A percentile compares a stretch with the other conserved stretches of the same genome.
phyloP scores from a whole-genome alignment of 2,113 vertebrate genomes.

The Dasyprocta punctata region DNA sequence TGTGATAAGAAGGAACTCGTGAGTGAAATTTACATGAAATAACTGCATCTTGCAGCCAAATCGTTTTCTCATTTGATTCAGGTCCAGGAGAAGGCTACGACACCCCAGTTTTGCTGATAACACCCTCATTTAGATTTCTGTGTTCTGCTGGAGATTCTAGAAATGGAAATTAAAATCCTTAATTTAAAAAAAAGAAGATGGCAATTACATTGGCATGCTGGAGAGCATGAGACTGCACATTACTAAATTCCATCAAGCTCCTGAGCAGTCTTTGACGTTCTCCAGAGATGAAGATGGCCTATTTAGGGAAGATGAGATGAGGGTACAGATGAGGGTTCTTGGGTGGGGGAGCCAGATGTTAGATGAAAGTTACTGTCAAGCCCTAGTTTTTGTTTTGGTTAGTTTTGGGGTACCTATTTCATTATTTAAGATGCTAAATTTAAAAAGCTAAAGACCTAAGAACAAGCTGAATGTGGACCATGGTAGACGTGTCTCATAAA shows the following conservation, averaged over 20 bases:
- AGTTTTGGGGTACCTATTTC: conserved; percentile 17
- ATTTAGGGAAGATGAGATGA: background rate
- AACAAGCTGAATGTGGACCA: background rate
- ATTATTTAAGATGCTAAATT: conserved; percentile 25
- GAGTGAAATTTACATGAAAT: background rate
- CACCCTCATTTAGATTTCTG: conserved; percentile 59
- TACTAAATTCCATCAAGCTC: background rate
- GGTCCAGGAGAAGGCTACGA: background rate
- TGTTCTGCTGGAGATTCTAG: conserved; percentile 45
- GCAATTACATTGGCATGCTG: conserved; percentile 27
- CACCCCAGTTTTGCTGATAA: conserved; percentile 14
- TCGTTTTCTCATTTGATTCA: background rate
- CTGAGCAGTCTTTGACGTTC: conserved; percentile 30
- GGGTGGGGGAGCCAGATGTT: background rate
- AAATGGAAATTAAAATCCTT: conserved; percentile 68
- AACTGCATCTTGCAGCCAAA: background rate
- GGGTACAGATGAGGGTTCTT: background rate
- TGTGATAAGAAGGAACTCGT: background rate
- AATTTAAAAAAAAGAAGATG: background rate
- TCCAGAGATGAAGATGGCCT: background rate
- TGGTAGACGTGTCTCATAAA: background rate
- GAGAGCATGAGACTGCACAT: background rate
- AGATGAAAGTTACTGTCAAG: background rate
- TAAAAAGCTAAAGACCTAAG: background rate
- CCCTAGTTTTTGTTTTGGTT: conserved; percentile 12